Evolutionary conservation across 1,140 invertebrate genomes (phyloP), one percentile per base, ranked within the genome.

Genomic region (Drosophila tsacasi): DNA sequence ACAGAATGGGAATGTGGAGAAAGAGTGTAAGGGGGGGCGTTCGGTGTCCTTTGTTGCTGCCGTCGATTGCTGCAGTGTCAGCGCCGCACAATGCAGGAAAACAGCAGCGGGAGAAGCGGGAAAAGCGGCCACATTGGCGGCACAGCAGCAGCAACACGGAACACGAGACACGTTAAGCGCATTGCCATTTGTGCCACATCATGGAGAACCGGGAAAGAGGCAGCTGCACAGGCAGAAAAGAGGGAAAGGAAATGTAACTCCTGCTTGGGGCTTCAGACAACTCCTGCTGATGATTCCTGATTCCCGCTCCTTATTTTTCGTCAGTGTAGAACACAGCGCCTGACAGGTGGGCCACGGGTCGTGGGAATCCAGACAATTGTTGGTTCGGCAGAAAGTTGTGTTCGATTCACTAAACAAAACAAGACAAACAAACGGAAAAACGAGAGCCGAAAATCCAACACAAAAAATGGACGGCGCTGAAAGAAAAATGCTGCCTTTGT

Each of bases 161-260:
- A 85, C 79, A 76, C 47, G 61, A 37, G 75, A 81, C 79, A 86
- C 84, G 84, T 83, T 86, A 86, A 86, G 83, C 83, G 84, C 83
- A 87, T 85, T 85, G 83, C 83, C 83, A 86, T 86, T 86, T 86
- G 84, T 89, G 83, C 84, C 83, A 86, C 83, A 89, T 89, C 83
- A 86, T 64, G 76, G 60, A 59, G 72, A 78, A 74, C 73, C 30
- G 52, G 15, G 0, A 55, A 39, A 55, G 52, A 17, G 37, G 32
- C 32, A 9, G 5, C 1, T 39, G 2, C 54, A 57, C 54, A 1
- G 21, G 15, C 0, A 23, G 54, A 55, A 57, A 57, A 17, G 0
- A 4, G 4, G 15, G 1, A 2, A 5, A 5, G 15, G 1, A 25
- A 25, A 9, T 10, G 8, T 25, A 25, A 35, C 32, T 35, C 32